These are phyloP conservation scores for Nebria ingens DNA, from an alignment of 1,140 invertebrate genomes.

Conservation along the genomic window DNA sequence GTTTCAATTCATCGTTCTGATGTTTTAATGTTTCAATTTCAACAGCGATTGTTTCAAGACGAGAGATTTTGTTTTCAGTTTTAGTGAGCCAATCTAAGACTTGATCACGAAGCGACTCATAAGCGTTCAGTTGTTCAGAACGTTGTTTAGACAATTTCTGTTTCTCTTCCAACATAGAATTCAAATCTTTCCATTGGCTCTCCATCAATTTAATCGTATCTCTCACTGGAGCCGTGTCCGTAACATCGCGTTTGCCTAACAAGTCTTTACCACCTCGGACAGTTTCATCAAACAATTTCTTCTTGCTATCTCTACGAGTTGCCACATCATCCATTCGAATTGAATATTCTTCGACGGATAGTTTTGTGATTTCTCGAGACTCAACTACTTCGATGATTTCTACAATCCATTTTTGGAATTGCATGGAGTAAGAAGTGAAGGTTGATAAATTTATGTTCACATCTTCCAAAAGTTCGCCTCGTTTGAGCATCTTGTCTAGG, in stretches of 20 bases:
- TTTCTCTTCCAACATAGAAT: slow-evolving; percentile 68
- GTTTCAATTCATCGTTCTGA: slow-evolving; percentile 80
- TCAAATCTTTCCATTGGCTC: slow-evolving; percentile 78
- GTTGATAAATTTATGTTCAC: slow-evolving; percentile 57
- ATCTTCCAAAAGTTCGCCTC: slow-evolving; percentile 72
- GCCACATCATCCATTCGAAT: slow-evolving; percentile 46
- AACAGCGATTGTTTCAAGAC: slow-evolving; percentile 72
- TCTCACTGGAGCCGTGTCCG: slow-evolving; percentile 72
- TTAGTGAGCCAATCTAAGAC: slow-evolving; percentile 75
- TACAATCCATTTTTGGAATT: slow-evolving; percentile 60
- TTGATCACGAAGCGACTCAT: slow-evolving; percentile 73
- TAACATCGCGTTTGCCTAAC: slow-evolving; percentile 80
- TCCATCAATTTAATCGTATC: slow-evolving; percentile 82
- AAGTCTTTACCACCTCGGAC: slow-evolving; percentile 71
- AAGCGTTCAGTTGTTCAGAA: slow-evolving; percentile 72
- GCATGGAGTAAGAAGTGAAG: slow-evolving; percentile 58
- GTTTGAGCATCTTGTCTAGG: slow-evolving; percentile 63
- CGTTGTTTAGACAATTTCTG: slow-evolving; percentile 69
- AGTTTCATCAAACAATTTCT: slow-evolving; percentile 60
- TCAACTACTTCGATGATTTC: slow-evolving; percentile 67
- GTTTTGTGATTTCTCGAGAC: slow-evolving; percentile 54
- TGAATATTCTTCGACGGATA: slow-evolving; percentile 58
- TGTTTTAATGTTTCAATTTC: slow-evolving; percentile 74
- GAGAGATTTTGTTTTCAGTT: slow-evolving; percentile 62
- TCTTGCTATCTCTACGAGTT: slow-evolving; percentile 27